Conservation (phyloP, 2,113 vertebrate species). For the Leuciscus idus region DNA sequence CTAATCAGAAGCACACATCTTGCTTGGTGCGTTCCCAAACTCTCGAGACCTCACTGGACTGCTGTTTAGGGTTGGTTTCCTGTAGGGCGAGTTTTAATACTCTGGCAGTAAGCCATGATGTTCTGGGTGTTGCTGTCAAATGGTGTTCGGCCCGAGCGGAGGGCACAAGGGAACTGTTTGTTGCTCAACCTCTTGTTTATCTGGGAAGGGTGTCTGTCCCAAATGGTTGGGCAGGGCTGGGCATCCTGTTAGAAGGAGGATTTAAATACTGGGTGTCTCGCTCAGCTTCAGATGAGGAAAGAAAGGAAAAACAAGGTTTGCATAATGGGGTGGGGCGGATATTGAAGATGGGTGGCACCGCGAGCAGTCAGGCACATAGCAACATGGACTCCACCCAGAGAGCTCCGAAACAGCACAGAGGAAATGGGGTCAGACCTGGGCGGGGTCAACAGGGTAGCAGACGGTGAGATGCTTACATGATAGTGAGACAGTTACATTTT, state of each 20-base stretch:
- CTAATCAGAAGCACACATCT: constrained; percentile 64
- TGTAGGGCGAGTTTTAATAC: constrained; percentile 66
- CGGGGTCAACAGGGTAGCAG: constrained; percentile 62
- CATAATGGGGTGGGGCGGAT: constrained; percentile 69
- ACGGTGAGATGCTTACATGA: constrained; percentile 17
- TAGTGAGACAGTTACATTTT: constrained; percentile 14
- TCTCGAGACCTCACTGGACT: constrained; percentile 41
- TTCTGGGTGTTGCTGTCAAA: constrained; percentile 61
- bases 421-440: constrained; percentile 63
- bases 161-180: constrained; percentile 62
- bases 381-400: constrained; percentile 61
- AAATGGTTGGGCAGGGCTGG: constrained; percentile 63
- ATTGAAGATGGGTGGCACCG: constrained; percentile 71
- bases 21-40: constrained; percentile 41
- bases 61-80: constrained; percentile 62
- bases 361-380: constrained; percentile 61
- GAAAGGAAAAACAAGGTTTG: constrained; percentile 70
- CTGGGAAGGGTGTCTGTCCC: constrained; percentile 60
- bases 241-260: constrained; percentile 62
- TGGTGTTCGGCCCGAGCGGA: constrained; percentile 39
- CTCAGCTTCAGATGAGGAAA: constrained; percentile 55
- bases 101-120: constrained; percentile 60
- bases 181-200: constrained; percentile 64
- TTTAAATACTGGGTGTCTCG: constrained; percentile 61
- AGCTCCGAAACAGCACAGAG: constrained; percentile 58